Evolutionary conservation across 64 coral and sea anemone genomes (phyloP), one percentile per base, ranked within the genome.

Genomic region (Exaiptasia diaphana): DNA sequence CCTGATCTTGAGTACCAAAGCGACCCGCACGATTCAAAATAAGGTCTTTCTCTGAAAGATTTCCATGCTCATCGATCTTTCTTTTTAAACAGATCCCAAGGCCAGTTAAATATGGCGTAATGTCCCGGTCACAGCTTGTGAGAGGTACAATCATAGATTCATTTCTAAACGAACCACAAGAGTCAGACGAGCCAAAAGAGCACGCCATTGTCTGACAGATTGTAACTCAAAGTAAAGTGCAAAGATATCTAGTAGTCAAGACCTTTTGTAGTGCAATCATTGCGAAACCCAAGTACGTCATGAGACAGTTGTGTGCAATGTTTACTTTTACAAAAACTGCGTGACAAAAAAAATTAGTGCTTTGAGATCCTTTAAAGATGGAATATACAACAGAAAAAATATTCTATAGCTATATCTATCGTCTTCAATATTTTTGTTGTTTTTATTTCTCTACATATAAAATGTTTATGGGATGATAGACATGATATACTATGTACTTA

Each of bases 61-160:
- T 67, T 34, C 36, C 30, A 8, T 67, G 35, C 28, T 48, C 13
- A 12, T 48, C 39, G 21, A 68, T 0, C 1, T 20, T 1, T 38
- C 79, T 17, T 45, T 82, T 82, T n/a, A 52, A 33, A 82, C 79
- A 64, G 7, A 24, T 40, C 3, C 77, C 77, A 80, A 81, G 78
- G 46, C 14, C 67, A 5, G 35, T 81, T 4, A 61, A 27, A 45
- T 64, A 59, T 48, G 38, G 0, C 0, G 57, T 81, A 21, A 81
- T 67, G 53, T 81, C 58, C 32, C 22, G n/a, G n/a, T 23, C 22
- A 26, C 56, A 61, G 11, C 22, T 61, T 26, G 32, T n/a, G 5
- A 50, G 22, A 11, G 71, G 71, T 11, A 74, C 17, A 50, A 74
- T 18, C 27, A 22, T 50, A 4, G 41, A 17, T 21, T 5, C 22